Conservation (phyloP, 2,113 vertebrate species). For the Ondatra zibethicus region DNA sequence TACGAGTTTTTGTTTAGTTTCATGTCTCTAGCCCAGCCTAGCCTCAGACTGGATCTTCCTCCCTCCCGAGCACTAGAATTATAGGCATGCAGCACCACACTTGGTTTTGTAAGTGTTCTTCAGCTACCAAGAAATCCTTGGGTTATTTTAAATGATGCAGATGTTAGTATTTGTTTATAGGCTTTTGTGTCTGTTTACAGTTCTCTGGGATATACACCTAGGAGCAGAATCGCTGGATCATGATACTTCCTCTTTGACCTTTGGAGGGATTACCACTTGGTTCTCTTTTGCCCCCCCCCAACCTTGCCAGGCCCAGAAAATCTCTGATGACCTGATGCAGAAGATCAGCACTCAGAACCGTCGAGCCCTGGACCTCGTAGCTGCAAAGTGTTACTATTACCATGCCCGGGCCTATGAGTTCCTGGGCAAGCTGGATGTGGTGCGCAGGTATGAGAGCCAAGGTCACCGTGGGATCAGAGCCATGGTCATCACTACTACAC, state of each 20-base stretch:
- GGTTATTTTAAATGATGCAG: neutral
- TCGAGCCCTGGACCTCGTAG: conserved; percentile 95
- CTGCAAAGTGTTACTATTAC: conserved; percentile 98
- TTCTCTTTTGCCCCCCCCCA: neutral
- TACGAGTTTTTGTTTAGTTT: neutral
- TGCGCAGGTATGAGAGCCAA: conserved; percentile 91
- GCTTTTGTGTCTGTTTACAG: neutral
- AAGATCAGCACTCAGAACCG: conserved; percentile 98
- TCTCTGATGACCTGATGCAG: conserved; percentile 96
- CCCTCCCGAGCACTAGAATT: neutral
- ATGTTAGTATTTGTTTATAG: neutral
- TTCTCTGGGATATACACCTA: neutral
- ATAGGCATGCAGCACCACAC: neutral
- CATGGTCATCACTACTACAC: neutral
- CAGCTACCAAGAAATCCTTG: neutral
- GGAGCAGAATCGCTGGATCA: neutral
- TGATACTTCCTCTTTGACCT: neutral
- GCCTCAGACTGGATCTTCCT: neutral
- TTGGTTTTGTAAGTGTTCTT: neutral
- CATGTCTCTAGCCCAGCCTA: neutral
- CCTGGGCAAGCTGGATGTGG: conserved; percentile 93
- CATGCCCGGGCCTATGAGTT: conserved; percentile 97
- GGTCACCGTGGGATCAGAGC: neutral
- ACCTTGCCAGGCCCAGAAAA: conserved; percentile 93
- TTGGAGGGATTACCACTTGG: neutral